Conservation (phyloP, 2,113 vertebrate genomes). For the Atractosteus spatula region DNA sequence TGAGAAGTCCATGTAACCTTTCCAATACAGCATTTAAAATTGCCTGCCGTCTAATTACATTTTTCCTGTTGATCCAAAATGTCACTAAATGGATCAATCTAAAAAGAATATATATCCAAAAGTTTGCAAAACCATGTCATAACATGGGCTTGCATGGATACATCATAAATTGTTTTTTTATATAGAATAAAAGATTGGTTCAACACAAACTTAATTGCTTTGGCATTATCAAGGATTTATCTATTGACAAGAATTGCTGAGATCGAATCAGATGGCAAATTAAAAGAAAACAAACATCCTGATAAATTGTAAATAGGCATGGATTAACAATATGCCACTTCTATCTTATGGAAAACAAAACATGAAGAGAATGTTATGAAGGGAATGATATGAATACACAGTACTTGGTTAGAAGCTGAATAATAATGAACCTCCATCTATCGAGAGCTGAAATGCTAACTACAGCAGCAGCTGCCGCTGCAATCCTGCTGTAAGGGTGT, state of each 20-base stretch:
- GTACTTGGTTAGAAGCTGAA: too few species aligned
- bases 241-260: not conserved
- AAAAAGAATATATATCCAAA: not conserved
- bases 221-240: conserved; percentile 21
- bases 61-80: conserved; percentile 6
- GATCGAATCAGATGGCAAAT: conserved; percentile 1
- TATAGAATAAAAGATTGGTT: conserved; percentile 4
- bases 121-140: not conserved
- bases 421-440: too few species aligned
- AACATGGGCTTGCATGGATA: conserved; percentile 3
- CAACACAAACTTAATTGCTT: conserved; percentile 19
- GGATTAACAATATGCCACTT: too few species aligned
- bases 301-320: conserved; percentile 1
- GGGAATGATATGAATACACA: too few species aligned
- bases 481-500: too few species aligned
- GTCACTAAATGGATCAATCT: not conserved
- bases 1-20: too few species aligned
- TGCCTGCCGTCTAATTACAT: too few species aligned
- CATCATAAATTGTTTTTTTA: not conserved
- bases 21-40: too few species aligned
- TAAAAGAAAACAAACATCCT: not conserved
- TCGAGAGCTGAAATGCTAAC: too few species aligned
- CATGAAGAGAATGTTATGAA: too few species aligned
- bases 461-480: too few species aligned
- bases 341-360: too few species aligned